These are phyloP conservation scores for Aphrocallistes beatrix DNA, from an alignment of 37 sponge, comb jelly and placozoan species.

Conservation along the genomic window DNA sequence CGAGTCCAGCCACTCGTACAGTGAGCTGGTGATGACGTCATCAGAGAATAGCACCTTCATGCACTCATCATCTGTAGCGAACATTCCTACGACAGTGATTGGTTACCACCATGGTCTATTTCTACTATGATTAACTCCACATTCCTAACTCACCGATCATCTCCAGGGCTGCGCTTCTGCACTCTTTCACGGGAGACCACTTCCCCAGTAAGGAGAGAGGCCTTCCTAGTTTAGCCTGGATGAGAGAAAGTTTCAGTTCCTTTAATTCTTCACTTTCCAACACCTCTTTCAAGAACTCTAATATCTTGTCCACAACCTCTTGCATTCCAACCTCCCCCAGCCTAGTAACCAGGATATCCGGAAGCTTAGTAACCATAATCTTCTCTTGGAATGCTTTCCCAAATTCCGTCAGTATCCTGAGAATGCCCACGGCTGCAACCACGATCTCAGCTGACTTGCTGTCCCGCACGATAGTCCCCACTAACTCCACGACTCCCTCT, in stretches of 20 bases:
- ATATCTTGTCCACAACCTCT: not conserved
- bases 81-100: conserved; percentile 9
- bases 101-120: too few relatives aligned
- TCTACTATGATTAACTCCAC: not conserved
- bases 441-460: not conserved
- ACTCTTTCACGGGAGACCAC: not conserved
- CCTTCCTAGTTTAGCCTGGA: not conserved
- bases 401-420: not conserved
- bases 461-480: not conserved
- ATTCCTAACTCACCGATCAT: not conserved
- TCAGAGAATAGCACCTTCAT: not conserved
- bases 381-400: not conserved
- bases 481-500: not conserved
- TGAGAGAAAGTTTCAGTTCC: not conserved
- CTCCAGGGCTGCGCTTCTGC: not conserved
- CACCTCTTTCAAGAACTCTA: not conserved
- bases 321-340: conserved; percentile 15
- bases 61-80: not conserved
- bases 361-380: not conserved
- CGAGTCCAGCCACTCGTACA: not conserved
- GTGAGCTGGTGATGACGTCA: not conserved
- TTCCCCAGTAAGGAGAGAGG: not conserved
- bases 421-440: not conserved
- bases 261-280: not conserved
- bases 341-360: not conserved